phyloP scores from a whole-genome alignment of 2,113 vertebrate species.

The Bambusicola thoracicus region DNA sequence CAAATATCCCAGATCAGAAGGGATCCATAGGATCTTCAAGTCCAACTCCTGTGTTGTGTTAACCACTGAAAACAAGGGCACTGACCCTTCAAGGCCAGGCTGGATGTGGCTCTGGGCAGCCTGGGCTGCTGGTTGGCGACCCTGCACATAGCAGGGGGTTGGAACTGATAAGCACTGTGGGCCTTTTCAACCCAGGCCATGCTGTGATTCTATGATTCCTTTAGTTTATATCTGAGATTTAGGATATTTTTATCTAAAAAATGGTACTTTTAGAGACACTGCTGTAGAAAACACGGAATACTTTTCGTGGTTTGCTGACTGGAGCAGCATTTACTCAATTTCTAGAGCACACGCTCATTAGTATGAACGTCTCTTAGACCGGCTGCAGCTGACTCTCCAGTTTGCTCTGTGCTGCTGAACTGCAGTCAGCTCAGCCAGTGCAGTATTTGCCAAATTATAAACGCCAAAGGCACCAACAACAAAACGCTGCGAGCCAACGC shows the following conservation, averaged over 20 bases:
- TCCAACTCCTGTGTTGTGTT: too few relatives aligned
- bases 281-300: neutral
- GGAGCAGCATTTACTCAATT: neutral
- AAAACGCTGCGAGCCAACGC: neutral
- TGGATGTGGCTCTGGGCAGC: too few relatives aligned
- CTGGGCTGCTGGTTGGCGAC: too few relatives aligned
- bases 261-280: neutral
- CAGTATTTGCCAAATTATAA: neutral
- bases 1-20: too few relatives aligned
- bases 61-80: rapidly evolving
- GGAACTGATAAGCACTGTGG: too few relatives aligned
- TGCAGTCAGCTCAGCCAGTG: neutral
- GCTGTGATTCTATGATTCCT: neutral
- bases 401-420: neutral
- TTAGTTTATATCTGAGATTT: neutral
- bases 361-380: neutral
- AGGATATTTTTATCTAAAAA: neutral
- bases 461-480: neutral
- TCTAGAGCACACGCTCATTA: neutral
- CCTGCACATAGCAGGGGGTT: too few relatives aligned
- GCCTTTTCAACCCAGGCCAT: too few relatives aligned
- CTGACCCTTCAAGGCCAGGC: neutral
- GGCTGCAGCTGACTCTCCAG: neutral
- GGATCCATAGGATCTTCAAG: too few relatives aligned
- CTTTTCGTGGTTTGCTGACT: neutral